Evolutionary conservation across 1,140 invertebrate species (phyloP).

Genomic region (Nomia melanderi): DNA sequence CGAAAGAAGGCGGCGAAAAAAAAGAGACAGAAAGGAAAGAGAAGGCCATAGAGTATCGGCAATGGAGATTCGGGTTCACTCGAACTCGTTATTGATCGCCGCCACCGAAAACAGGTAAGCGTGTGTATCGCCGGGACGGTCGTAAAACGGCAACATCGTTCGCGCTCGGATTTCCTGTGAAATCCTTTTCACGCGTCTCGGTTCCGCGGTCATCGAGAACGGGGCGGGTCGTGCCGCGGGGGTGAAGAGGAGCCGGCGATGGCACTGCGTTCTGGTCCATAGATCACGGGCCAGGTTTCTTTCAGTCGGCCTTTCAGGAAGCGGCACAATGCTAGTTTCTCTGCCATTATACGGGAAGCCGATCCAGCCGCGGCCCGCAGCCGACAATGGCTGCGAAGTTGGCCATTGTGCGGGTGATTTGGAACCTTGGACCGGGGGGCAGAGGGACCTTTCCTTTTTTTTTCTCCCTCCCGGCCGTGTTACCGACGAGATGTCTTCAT

Average conservation of each 20-base stretch:
- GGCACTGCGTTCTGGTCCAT: constrained; percentile 44
- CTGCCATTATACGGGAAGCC: constrained; percentile 47
- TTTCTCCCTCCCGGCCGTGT: constrained; percentile 37
- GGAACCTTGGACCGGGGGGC: constrained; percentile 20
- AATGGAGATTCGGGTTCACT: not conserved
- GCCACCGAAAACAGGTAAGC: constrained; percentile 14
- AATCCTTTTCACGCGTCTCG: constrained; percentile 76
- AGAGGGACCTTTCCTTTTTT: constrained; percentile 34
- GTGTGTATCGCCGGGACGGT: not conserved
- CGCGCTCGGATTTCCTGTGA: constrained; percentile 73
- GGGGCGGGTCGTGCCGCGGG: constrained; percentile 2
- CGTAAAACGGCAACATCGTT: constrained; percentile 66
- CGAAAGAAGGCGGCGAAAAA: not conserved
- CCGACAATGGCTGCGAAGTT: constrained; percentile 60
- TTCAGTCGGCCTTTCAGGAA: constrained; percentile 55
- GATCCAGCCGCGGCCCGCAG: constrained; percentile 43
- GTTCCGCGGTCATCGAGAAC: constrained; percentile 54
- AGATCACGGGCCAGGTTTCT: constrained; percentile 50
- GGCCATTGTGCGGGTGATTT: constrained; percentile 60
- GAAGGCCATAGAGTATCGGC: not conserved
- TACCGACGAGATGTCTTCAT: constrained; percentile 62
- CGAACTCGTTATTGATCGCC: not conserved
- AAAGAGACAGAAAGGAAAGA: not conserved
- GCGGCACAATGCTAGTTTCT: constrained; percentile 51
- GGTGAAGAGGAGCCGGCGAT: constrained; percentile 16